Percentiles rank a stretch among this genome's conserved stretches.
These are phyloP conservation scores for Cecropterus lyciades DNA, from an alignment of 1,140 invertebrate species.

Conservation along the genomic window DNA sequence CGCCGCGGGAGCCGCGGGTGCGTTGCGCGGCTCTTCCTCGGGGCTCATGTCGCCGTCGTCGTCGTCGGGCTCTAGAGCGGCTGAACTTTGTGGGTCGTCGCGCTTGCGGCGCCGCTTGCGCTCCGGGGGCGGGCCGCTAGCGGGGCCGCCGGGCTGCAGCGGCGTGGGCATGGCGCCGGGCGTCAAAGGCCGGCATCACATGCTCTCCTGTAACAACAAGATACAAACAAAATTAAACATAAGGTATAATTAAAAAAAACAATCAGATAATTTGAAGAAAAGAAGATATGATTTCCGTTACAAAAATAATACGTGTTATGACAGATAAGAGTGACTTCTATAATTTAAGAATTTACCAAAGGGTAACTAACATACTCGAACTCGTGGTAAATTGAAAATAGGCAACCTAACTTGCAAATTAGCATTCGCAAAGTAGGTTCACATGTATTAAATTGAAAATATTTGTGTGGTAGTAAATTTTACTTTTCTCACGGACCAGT, in stretches of 20 bases:
- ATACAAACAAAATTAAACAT: conserved; percentile 8
- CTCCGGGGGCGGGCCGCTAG: conserved; percentile 82
- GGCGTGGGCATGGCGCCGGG: conserved; percentile 85
- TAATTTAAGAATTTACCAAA: too few relatives aligned
- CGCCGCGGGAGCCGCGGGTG: conserved; percentile 75
- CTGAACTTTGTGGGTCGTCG: conserved; percentile 83
- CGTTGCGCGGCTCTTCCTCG: conserved; percentile 79
- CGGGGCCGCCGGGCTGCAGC: conserved; percentile 83
- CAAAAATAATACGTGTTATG: too few relatives aligned
- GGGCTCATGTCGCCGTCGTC: conserved; percentile 83
- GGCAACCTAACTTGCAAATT: too few relatives aligned
- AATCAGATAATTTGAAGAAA: too few relatives aligned
- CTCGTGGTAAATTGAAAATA: too few relatives aligned
- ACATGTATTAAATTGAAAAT: conserved; percentile 8
- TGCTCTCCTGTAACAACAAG: conserved; percentile 81
- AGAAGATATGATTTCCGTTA: too few relatives aligned
- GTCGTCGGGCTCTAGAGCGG: conserved; percentile 78
- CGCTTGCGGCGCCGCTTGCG: conserved; percentile 84
- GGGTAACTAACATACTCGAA: too few relatives aligned
- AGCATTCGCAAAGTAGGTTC: conserved; percentile 14
- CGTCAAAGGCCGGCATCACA: conserved; percentile 85
- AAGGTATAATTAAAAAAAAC: too few relatives aligned
- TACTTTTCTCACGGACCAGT: conserved; percentile 70
- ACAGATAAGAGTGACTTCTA: too few relatives aligned
- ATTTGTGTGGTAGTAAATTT: conserved; percentile 18